Base-by-base conservation (phyloP, 2,113 vertebrate genomes). In the Coturnix japonica region DNA sequence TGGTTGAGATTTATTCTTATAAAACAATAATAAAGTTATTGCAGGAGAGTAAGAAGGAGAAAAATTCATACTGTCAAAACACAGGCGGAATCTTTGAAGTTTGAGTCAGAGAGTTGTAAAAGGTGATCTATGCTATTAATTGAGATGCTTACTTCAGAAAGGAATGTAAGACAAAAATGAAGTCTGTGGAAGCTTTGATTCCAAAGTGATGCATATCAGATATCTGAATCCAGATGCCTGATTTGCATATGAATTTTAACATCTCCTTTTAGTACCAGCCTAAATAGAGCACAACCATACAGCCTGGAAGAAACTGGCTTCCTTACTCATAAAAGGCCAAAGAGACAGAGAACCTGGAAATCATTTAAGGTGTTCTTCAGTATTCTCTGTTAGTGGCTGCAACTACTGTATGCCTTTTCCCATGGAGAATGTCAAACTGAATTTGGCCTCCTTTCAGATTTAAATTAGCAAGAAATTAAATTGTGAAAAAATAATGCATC, bases 1-100 rank as follows among this genome's bases (percentile, higher is more conserved):
- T 84, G 39, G 6, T 46, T 89, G 86, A 83, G 21, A 31, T 75
- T 75, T 70, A 72, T 92, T 78, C 70, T 78, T 56, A 81, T 67
- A 90, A 63, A 66, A 25, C 39, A 94, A 71, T 84, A 93, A 77
- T 63, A 49, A 83, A 83, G 33, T 66, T 60, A 81, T 83, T 81
- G 22, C 64, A 66, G 66, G 70, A 86, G 46, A 83, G 25, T 65
- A 83, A 70, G 0, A 0, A 46, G 63, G 23, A 76, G 35, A 67
- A 91, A 88, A 94, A 33, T 41, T 26, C 10, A 44, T 57, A 18
- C 81, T 81, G 16, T 41, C 69, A 72, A 78, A 88, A 79, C 57
- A 75, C 5, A 3, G 19, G 23, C 30, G 81, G 47, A 43, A 67
- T 74, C 51, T 83, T 88, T 83, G 56, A 56, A 73, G 33, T 72